Percentiles rank a stretch among this genome's conserved stretches.
Evolutionary conservation across 2,888 invertebrate genomes (phyloP).

Genomic region (Rhingia rostrata): DNA sequence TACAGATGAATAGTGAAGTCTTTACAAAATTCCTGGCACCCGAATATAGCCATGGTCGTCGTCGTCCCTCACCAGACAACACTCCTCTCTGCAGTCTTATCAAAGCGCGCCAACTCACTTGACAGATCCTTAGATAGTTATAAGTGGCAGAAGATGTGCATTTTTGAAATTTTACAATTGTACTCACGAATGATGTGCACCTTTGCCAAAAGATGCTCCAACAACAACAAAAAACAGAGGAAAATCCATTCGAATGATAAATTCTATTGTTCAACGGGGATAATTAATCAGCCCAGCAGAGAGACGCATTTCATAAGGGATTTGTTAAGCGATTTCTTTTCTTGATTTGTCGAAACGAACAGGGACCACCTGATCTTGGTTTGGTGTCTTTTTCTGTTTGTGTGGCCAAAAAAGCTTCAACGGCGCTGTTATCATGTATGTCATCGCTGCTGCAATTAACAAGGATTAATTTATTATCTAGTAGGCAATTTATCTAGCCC

Average conservation of each 20-base stretch:
- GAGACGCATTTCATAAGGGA: conserved; percentile 62
- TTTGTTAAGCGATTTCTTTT: conserved; percentile 66
- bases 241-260: conserved; percentile 46
- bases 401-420: conserved; percentile 13
- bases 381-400: background rate
- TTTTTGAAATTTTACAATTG: conserved; percentile 43
- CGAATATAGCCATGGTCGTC: conserved; percentile 3
- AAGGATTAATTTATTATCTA: conserved; percentile 73
- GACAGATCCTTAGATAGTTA: conserved; percentile 68
- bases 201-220: conserved; percentile 60
- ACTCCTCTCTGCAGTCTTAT: conserved; percentile 9
- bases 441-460: conserved; percentile 66
- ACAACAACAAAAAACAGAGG: background rate
- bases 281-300: conserved; percentile 41
- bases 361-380: conserved; percentile 46
- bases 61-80: conserved; percentile 8
- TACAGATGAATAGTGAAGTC: background rate
- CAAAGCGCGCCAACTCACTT: conserved; percentile 47
- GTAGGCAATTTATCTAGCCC: conserved; percentile 67
- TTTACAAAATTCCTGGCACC: conserved; percentile 70
- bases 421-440: conserved; percentile 65
- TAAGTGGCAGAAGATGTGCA: conserved; percentile 45
- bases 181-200: conserved; percentile 1
- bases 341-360: conserved; percentile 6
- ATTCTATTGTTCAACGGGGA: conserved; percentile 60